A percentile compares a stretch with the other conserved stretches of the same genome.
Conservation (phyloP, 2,797 vertebrate genomes). For the Sitta carolinensis region DNA sequence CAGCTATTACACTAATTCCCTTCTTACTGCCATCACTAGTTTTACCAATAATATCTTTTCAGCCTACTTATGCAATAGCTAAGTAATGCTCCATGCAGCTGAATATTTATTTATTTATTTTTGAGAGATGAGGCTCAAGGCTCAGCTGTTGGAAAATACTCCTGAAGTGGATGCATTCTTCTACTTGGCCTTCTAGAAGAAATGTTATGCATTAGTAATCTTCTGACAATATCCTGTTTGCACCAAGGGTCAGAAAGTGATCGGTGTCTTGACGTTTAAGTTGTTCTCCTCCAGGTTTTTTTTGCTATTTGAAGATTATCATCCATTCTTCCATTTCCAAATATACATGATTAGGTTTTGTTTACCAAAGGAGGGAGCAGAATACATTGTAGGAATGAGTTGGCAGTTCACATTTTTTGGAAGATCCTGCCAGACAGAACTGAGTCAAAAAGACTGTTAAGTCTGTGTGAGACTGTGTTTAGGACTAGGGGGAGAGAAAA, state of each 20-base stretch:
- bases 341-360: rapidly evolving
- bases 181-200: background rate
- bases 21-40: constrained; percentile 54
- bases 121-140: constrained; percentile 28
- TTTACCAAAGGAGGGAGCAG: background rate
- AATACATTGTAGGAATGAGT: background rate
- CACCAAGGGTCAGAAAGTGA: constrained; percentile 20
- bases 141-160: constrained; percentile 30
- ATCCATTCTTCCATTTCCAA: background rate
- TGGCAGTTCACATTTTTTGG: background rate
- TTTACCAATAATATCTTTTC: constrained; percentile 59
- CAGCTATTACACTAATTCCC: constrained; percentile 54
- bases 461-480: background rate
- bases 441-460: background rate
- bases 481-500: background rate
- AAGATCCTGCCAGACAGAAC: background rate
- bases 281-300: background rate
- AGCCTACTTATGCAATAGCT: constrained; percentile 46
- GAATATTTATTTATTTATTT: constrained; percentile 63
- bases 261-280: background rate
- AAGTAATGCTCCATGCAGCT: constrained; percentile 24
- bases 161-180: constrained; percentile 45
- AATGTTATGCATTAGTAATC: constrained; percentile 11
- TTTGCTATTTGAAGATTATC: background rate
- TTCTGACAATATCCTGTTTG: background rate